These are phyloP conservation scores for Orthosia incerta DNA, from an alignment of 2,888 invertebrate genomes.

Conservation along the genomic window DNA sequence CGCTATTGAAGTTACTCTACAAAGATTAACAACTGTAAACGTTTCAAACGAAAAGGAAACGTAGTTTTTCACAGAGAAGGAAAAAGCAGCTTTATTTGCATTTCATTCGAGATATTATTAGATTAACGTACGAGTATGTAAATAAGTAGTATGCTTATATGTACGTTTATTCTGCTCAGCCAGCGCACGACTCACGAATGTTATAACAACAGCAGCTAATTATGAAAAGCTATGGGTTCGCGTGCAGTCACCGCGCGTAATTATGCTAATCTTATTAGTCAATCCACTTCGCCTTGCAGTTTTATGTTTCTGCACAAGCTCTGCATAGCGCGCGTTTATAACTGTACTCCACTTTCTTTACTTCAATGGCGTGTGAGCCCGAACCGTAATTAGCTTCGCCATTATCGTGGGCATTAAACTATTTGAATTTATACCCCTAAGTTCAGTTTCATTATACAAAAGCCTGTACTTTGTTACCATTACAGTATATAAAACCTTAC, in stretches of 20 bases:
- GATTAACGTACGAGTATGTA: constrained; percentile 45
- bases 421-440: constrained; percentile 63
- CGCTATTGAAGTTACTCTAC: constrained; percentile 35
- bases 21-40: constrained; percentile 30
- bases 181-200: constrained; percentile 54
- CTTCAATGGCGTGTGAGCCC: constrained; percentile 64
- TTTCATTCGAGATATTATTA: constrained; percentile 55
- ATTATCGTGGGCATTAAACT: constrained; percentile 62
- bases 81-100: constrained; percentile 50
- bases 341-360: constrained; percentile 58
- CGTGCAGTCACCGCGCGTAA: constrained; percentile 83
- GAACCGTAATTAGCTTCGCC: constrained; percentile 62
- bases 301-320: constrained; percentile 77
- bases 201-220: constrained; percentile 80
- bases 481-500: constrained; percentile 22
- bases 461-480: constrained; percentile 18
- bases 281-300: constrained; percentile 85
- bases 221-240: constrained; percentile 86
- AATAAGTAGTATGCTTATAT: constrained; percentile 42
- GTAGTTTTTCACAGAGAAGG: constrained; percentile 17
- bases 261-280: constrained; percentile 90
- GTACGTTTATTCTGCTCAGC: constrained; percentile 51
- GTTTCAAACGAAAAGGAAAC: constrained; percentile 37
- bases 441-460: constrained; percentile 39
- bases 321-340: constrained; percentile 61